Percentiles rank a stretch among this genome's conserved stretches.
Evolutionary conservation across 2,113 vertebrate species (phyloP).

Genomic region (Hydrochoerus hydrochaeris): DNA sequence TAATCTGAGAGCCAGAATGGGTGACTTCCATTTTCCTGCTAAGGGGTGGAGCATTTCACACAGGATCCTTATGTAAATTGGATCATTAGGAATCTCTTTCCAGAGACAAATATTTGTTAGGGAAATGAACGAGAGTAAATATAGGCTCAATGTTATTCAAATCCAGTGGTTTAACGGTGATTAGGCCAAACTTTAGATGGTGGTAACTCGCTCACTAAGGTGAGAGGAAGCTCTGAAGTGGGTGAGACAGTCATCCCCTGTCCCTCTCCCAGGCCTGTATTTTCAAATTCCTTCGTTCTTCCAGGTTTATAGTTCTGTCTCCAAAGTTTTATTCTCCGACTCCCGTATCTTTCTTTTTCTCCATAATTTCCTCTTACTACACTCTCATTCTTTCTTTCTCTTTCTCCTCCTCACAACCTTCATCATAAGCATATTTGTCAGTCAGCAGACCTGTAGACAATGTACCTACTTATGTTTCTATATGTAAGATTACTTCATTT

Average conservation of each 20-base stretch:
- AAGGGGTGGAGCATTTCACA: neutral
- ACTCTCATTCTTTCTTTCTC: neutral
- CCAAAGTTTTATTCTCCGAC: neutral
- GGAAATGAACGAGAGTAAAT: neutral
- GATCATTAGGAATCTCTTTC: constrained; percentile 3
- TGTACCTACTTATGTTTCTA: neutral
- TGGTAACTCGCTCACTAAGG: no score
- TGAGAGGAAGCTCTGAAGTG: neutral
- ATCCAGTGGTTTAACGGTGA: neutral
- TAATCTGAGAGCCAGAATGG: neutral
- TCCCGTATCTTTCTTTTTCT: neutral
- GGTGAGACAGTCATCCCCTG: neutral
- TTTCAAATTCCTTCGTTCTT: neutral
- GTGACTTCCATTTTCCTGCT: constrained; percentile 18
- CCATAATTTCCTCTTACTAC: neutral
- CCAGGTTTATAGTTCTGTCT: neutral
- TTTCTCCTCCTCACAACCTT: neutral
- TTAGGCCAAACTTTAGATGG: no score
- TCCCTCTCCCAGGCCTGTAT: no score
- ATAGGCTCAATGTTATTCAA: neutral
- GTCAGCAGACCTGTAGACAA: neutral
- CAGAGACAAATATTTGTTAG: constrained; percentile 5
- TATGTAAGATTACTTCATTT: constrained; percentile 9
- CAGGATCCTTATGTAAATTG: constrained; percentile 28
- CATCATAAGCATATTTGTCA: neutral